Evolutionary conservation across 2,797 vertebrate species (phyloP), one percentile per base, ranked within the genome.

Genomic region (Scolopax rusticola): DNA sequence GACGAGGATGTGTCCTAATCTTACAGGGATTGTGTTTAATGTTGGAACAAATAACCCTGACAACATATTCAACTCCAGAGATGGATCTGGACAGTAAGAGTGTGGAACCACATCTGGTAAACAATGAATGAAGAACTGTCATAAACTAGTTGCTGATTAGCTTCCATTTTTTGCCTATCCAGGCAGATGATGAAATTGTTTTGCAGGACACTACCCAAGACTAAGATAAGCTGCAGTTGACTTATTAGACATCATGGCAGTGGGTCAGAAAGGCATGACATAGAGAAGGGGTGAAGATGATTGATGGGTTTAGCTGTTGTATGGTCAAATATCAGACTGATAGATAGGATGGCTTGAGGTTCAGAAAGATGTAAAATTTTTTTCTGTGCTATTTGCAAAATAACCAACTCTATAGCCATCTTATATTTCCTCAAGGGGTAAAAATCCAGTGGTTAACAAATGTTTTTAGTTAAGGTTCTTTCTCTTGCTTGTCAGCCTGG

Each of bases 401-500:
- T 2, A 0, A 3, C 7, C 6, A 11, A 8, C 17, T 20, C 15
- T 53, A 3, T n/a, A 71, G 20, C 8, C 57, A 7, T 40, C 40
- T 40, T 40, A 40, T 15, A 20, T 80, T 61, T 87, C 43, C 27
- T 68, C 24, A 79, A 69, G 63, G 16, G 16, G 32, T 85, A 69
- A 51, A 79, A 60, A 11, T 60, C 36, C 45, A 56, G 8, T 23
- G 28, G 21, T 54, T 53, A 69, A 71, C 10, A 60, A 76, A 83
- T 57, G 51, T 8, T 25, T 77, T 83, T 86, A 28, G 54, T 15
- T 28, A 43, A 78, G 61, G 8, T 84, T 84, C 36, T 47, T 74
- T 51, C 32, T 47, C 19, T 60, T 71, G 30, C 27, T 77, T 80
- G 21, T 47, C 56, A 77, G 38, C 30, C 64, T 91, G n/a, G 6